Evolutionary conservation across 1,140 invertebrate species (phyloP), one percentile per base, ranked within the genome.

Genomic region (Bactericera cockerelli): DNA sequence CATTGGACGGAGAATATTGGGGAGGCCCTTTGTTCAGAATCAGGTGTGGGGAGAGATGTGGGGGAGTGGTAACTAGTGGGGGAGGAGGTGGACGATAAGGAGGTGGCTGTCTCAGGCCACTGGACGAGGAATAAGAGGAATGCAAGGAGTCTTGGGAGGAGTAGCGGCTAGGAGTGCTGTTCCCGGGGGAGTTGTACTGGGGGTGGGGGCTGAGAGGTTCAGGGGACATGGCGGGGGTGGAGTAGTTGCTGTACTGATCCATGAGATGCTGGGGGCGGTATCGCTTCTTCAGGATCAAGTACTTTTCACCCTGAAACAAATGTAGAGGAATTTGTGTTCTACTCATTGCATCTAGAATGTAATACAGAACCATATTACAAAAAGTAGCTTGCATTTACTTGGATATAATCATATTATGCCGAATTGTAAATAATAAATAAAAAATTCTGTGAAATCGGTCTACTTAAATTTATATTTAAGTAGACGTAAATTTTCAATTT

Each of bases 201-300:
- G 56, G 26, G 36, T 31, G 25, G n/a, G n/a, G n/a, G 6, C 26
- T 19, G n/a, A 26, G 56, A 19, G 62, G 62, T 33, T 63, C 62
- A 19, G 60, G 58, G 1, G 62, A 59, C 16, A 59, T 28, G 10
- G 55, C 33, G 16, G 59, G 59, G 2, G 59, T 56, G 11, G 54
- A 16, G 2, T 31, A 10, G 26, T 71, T 67, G 22, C 63, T 55
- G 49, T 57, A 61, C 59, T 67, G 69, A 68, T 74, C 63, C 67
- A 69, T 65, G 62, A 75, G 73, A 63, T 73, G 67, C 65, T 74
- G 72, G 69, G 68, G 67, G 65, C 76, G 70, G 64, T 82, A 89
- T 68, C 83, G 86, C 67, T 81, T 83, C 70, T 88, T 87, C 8
- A 93, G 72, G 39, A 89, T 82, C 39, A 93, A 71, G 72, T 82